Conservation (phyloP, 2,797 vertebrate genomes). For the Neoniphon sammara region DNA sequence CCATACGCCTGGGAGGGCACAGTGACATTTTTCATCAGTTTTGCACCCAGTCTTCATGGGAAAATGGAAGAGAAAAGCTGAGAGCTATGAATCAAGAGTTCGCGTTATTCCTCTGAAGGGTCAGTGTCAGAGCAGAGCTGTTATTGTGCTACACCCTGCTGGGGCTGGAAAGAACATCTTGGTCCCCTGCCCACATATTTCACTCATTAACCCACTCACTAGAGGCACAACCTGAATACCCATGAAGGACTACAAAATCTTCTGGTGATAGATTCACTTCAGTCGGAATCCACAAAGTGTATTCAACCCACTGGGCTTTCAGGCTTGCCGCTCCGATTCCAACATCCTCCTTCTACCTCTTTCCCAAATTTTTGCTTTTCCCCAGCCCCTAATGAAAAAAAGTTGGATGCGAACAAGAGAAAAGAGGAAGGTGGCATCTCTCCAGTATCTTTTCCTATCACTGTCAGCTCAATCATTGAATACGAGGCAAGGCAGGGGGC, state of each 20-base stretch:
- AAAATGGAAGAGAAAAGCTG: constrained; percentile 39
- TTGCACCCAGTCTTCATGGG: constrained; percentile 10
- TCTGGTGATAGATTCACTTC: constrained; percentile 21
- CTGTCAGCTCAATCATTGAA: constrained; percentile 38
- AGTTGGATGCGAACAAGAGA: constrained; percentile 41
- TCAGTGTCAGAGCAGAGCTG: constrained; percentile 49
- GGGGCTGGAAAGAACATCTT: constrained; percentile 54
- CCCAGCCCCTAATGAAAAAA: constrained; percentile 25
- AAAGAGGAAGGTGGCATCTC: background rate
- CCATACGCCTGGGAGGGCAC: constrained; percentile 38
- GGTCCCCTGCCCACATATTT: constrained; percentile 57
- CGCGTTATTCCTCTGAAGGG: constrained; percentile 45
- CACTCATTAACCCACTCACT: constrained; percentile 47
- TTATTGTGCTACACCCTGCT: constrained; percentile 62
- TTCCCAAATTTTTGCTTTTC: constrained; percentile 40
- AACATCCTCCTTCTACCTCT: constrained; percentile 43
- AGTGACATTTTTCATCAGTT: constrained; percentile 54
- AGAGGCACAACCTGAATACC: constrained; percentile 26
- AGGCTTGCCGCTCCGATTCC: constrained; percentile 52
- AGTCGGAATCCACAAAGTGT: constrained; percentile 17
- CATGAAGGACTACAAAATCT: constrained; percentile 11
- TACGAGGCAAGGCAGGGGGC: constrained; percentile 15
- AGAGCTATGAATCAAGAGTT: constrained; percentile 47
- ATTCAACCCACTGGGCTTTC: constrained; percentile 33
- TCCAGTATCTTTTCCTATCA: constrained; percentile 29